These are phyloP conservation scores for Lucinisca nassula DNA, from an alignment of 2,888 invertebrate genomes.

Conservation along the genomic window DNA sequence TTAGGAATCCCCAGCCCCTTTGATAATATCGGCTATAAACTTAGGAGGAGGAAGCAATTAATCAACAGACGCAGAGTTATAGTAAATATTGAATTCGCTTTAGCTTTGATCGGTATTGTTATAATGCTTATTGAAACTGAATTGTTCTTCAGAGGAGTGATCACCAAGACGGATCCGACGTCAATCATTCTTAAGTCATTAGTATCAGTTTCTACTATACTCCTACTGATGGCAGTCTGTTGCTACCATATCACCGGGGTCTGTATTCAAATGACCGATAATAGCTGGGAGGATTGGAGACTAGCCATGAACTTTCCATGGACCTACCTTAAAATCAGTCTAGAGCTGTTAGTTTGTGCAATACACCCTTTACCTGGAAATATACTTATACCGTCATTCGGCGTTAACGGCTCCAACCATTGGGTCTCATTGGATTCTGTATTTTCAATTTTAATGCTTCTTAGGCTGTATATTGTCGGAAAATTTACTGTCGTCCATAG, in stretches of 20 bases:
- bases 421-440: slow-evolving; percentile 78
- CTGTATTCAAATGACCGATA: slow-evolving; percentile 78
- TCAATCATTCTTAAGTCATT: slow-evolving; percentile 76
- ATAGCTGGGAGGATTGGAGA: slow-evolving; percentile 81
- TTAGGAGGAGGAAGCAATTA: slow-evolving; percentile 74
- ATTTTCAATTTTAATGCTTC: slow-evolving; percentile 80
- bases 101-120: slow-evolving; percentile 75
- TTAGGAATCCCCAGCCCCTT: slow-evolving; percentile 63
- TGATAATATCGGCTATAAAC: slow-evolving; percentile 79
- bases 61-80: slow-evolving; percentile 73
- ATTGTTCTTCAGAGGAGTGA: slow-evolving; percentile 68
- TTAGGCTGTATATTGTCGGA: slow-evolving; percentile 77
- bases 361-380: slow-evolving; percentile 80
- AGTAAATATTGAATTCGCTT: slow-evolving; percentile 75
- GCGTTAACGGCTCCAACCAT: slow-evolving; percentile 65
- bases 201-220: slow-evolving; percentile 74
- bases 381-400: slow-evolving; percentile 65
- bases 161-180: slow-evolving; percentile 64
- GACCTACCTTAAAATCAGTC: slow-evolving; percentile 71
- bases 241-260: slow-evolving; percentile 77
- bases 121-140: slow-evolving; percentile 81
- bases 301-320: slow-evolving; percentile 73
- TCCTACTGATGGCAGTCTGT: slow-evolving; percentile 70
- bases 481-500: slow-evolving; percentile 81
- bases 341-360: slow-evolving; percentile 76